Percentiles rank a stretch among this genome's conserved stretches.
Conservation (phyloP, 2,797 vertebrate species). For the Enteromius argenteus region DNA sequence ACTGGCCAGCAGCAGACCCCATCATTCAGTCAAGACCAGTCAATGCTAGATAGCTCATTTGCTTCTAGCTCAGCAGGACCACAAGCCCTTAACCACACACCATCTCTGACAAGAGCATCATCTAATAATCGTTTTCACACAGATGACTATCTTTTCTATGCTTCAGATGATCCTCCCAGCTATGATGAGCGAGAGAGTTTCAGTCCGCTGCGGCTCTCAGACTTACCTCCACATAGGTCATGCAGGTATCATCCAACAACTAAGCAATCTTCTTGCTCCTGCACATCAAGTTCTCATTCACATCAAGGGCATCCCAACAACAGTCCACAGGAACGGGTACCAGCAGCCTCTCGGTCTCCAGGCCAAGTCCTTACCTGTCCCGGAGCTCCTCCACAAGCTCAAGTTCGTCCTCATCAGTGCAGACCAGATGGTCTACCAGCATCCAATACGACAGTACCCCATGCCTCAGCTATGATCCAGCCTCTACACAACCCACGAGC, state of each 20-base stretch:
- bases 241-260: slow-evolving; percentile 73
- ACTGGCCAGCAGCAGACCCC: slow-evolving; percentile 52
- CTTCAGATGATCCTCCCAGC: slow-evolving; percentile 83
- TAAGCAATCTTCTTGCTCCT: slow-evolving; percentile 76
- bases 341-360: slow-evolving; percentile 70
- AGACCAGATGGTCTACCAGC: slow-evolving; percentile 72
- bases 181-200: slow-evolving; percentile 85
- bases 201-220: slow-evolving; percentile 76
- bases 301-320: slow-evolving; percentile 68
- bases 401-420: slow-evolving; percentile 72
- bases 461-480: slow-evolving; percentile 73
- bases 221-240: slow-evolving; percentile 71
- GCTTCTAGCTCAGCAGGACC: slow-evolving; percentile 45
- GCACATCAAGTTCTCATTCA: slow-evolving; percentile 66
- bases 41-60: slow-evolving; percentile 36
- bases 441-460: slow-evolving; percentile 74
- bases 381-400: slow-evolving; percentile 64
- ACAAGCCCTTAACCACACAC: slow-evolving; percentile 65
- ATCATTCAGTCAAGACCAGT: slow-evolving; percentile 48
- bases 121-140: slow-evolving; percentile 40
- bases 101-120: slow-evolving; percentile 48
- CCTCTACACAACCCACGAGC: slow-evolving; percentile 73
- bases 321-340: slow-evolving; percentile 72
- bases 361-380: slow-evolving; percentile 66
- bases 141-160: slow-evolving; percentile 72